phyloP scores from a whole-genome alignment of 2,797 vertebrate genomes.

The Selene dorsalis region DNA sequence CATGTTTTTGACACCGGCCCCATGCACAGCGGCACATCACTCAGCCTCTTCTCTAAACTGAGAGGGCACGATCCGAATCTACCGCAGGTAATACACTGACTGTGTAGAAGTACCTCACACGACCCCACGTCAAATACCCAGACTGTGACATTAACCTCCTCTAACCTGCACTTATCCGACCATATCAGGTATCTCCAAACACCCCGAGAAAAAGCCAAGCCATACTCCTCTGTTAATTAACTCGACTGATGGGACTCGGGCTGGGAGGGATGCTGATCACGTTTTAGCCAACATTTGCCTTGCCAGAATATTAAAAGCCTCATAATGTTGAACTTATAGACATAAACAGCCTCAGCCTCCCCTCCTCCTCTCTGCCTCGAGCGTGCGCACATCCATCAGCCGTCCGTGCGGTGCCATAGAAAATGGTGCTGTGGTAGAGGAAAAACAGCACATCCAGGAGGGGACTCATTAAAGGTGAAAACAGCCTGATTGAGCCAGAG shows the following conservation, averaged over 20 bases:
- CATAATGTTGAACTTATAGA: constrained; percentile 51
- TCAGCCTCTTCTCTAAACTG: too few relatives aligned
- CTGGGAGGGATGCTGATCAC: constrained; percentile 47
- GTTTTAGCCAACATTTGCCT: constrained; percentile 48
- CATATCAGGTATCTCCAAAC: constrained; percentile 12
- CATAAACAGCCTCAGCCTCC: constrained; percentile 2
- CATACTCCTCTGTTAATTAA: constrained; percentile 65
- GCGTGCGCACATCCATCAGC: constrained; percentile 48
- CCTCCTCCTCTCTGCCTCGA: constrained; percentile 26
- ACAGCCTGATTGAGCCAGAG: constrained; percentile 37
- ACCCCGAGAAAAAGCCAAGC: constrained; percentile 3
- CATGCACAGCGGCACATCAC: too few relatives aligned
- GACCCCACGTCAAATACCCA: too few relatives aligned
- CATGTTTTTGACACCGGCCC: too few relatives aligned
- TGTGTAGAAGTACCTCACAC: too few relatives aligned
- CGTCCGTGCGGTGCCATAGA: neutral
- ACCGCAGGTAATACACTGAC: too few relatives aligned
- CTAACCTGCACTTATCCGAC: constrained; percentile 10
- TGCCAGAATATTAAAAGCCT: constrained; percentile 57
- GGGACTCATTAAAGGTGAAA: constrained; percentile 73
- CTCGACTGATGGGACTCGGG: constrained; percentile 63
- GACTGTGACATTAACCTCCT: constrained; percentile 5
- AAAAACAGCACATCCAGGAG: constrained; percentile 71
- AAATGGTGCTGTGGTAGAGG: constrained; percentile 49
- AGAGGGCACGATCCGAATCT: too few relatives aligned